Conservation (phyloP, 2,888 invertebrate species). For the Scaptomyza parva region DNA sequence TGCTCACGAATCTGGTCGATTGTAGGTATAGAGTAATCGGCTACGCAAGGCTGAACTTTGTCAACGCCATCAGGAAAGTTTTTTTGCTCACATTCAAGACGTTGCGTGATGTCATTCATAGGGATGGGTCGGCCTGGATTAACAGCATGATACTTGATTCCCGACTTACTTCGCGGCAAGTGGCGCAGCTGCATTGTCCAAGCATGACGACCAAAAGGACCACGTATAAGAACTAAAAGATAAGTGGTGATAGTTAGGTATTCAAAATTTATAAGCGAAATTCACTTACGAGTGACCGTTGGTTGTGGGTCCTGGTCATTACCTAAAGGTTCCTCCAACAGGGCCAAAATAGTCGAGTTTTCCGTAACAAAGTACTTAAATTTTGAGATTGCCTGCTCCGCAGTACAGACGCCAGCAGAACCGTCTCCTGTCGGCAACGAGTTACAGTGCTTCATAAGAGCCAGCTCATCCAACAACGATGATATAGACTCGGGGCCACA, state of each 20-base stretch:
- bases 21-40: conserved; percentile 96
- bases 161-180: conserved; percentile 92
- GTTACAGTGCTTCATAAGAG: conserved; percentile 91
- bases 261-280: not conserved
- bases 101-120: conserved; percentile 88
- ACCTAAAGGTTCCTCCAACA: conserved; percentile 96
- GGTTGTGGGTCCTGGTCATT: conserved; percentile 97
- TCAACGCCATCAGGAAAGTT: conserved; percentile 93
- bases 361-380: conserved; percentile 97
- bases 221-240: conserved; percentile 91
- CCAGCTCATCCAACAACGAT: conserved; percentile 94
- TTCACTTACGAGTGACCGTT: conserved; percentile 88
- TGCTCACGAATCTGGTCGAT: conserved; percentile 90
- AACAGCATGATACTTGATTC: conserved; percentile 86
- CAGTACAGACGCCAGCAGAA: conserved; percentile 60
- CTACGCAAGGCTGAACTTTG: conserved; percentile 91
- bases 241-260: not conserved
- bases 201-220: conserved; percentile 97
- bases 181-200: conserved; percentile 97
- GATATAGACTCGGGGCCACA: conserved; percentile 94
- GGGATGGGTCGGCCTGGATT: conserved; percentile 91
- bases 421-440: conserved; percentile 85
- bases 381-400: conserved; percentile 88
- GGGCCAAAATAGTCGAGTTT: conserved; percentile 93
- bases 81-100: conserved; percentile 89